phyloP scores from a whole-genome alignment of 2,888 invertebrate species.

The Diogma glabrata region DNA sequence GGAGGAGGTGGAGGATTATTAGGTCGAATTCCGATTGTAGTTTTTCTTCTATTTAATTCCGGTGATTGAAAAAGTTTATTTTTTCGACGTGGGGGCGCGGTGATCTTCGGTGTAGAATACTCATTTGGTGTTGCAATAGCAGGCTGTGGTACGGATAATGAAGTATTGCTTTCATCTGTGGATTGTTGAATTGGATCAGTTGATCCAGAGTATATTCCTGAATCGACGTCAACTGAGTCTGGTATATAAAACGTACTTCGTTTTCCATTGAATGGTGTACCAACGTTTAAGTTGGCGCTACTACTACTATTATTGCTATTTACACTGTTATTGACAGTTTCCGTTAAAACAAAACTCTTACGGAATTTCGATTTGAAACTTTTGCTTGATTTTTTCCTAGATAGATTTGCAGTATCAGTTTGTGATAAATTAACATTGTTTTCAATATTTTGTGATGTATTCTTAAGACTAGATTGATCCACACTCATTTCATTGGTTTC shows the following conservation, averaged over 20 bases:
- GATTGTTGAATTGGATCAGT: neutral
- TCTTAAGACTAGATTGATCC: conserved; percentile 10
- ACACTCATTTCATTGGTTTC: no score
- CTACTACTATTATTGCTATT: neutral
- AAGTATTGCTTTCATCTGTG: neutral
- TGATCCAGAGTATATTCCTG: conserved; percentile 41
- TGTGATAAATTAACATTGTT: neutral
- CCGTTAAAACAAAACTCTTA: conserved; percentile 40
- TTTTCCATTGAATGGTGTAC: conserved; percentile 43
- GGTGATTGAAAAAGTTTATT: neutral
- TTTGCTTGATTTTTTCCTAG: conserved; percentile 38
- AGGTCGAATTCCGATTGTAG: conserved; percentile 32
- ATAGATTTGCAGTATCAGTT: conserved; percentile 19
- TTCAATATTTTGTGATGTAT: neutral
- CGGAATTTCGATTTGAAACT: conserved; percentile 51
- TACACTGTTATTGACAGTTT: conserved; percentile 29
- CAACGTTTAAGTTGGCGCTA: conserved; percentile 32
- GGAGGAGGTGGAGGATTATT: conserved; percentile 38
- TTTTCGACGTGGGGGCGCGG: conserved; percentile 2
- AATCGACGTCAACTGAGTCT: conserved; percentile 52
- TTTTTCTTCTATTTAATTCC: conserved; percentile 26
- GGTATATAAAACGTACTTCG: conserved; percentile 63
- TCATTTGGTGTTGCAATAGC: neutral
- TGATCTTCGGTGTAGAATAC: neutral
- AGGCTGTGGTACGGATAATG: neutral